Base-by-base conservation (phyloP, 2,888 invertebrate genomes). In the Synanthedon formicaeformis region DNA sequence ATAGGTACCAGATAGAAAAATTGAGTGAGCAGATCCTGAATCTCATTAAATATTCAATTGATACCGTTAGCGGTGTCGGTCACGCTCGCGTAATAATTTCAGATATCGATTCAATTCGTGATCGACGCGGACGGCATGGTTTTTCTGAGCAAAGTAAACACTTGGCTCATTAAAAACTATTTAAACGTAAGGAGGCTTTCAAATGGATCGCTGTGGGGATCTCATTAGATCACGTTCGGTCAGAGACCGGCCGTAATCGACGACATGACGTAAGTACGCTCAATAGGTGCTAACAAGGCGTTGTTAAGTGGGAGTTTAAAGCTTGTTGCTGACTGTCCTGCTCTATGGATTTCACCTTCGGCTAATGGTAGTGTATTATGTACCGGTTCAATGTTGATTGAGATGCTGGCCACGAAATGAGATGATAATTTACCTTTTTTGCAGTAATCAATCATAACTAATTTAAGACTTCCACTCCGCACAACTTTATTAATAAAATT, bases 271-370 rank as follows among this genome's bases (percentile, higher is more conserved):
- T 72, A 75, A 78, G 69, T 61, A 62, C 51, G 63, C 65, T 73
- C 67, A 73, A 76, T 77, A 78, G 74, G 74, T 76, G 80, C 70
- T 78, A 81, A 82, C 78, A 73, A 82, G 79, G 67, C 56, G 73
- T 69, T 65, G 73, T 74, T 74, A 74, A n/a, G 70, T 65, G 65
- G 61, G 58, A 65, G 62, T 62, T 60, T 56, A 61, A 56, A 51
- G 61, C 63, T 59, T 60, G 68, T 67, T 68, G 66, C 64, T 59
- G 64, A 62, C 65, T 61, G 63, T 62, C 62, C 57, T 57, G 61
- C 63, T 76, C 64, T 69, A 73, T 67, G 65, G 70, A 75, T 79
- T 75, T 75, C 71, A 78, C 77, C 73, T 78, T 71, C 70, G 63
- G 57, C 57, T 70, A 75, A 78, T 77, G 63, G 68, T 62, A 64